Conservation (phyloP, 2,888 invertebrate genomes). For the Lagria hirta region DNA sequence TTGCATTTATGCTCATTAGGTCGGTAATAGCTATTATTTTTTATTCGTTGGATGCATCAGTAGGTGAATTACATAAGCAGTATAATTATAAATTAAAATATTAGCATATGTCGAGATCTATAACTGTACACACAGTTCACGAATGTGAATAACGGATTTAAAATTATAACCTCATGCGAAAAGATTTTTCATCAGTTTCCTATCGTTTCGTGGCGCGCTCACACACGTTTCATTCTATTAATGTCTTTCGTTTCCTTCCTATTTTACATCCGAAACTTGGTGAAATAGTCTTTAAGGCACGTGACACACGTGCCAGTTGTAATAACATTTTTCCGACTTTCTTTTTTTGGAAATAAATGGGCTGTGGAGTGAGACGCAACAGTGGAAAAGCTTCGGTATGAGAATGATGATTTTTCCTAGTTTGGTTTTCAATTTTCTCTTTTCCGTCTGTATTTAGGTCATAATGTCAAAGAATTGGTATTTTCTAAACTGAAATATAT, state of each 20-base stretch:
- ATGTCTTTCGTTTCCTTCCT: conserved; percentile 13
- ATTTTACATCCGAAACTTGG: conserved; percentile 3
- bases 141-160: conserved; percentile 26
- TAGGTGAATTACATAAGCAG: too few species aligned
- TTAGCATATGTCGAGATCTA: conserved; percentile 13
- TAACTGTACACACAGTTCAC: conserved; percentile 22
- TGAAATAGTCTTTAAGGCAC: conserved; percentile 8
- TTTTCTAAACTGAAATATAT: too few species aligned
- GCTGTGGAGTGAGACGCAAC: conserved; percentile 34
- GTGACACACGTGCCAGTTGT: conserved; percentile 7
- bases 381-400: conserved; percentile 22
- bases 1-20: too few species aligned
- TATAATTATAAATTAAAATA: conserved; percentile 22
- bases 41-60: too few species aligned
- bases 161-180: conserved; percentile 18
- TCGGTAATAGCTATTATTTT: too few species aligned
- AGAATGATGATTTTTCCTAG: too few species aligned
- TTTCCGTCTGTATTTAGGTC: too few species aligned
- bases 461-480: too few species aligned
- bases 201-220: conserved; percentile 16
- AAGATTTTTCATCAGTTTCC: conserved; percentile 28
- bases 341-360: conserved; percentile 27
- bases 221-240: neutral
- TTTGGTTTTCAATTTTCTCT: too few species aligned
- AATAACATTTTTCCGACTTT: conserved; percentile 5